Evolutionary conservation across 2,113 vertebrate species (phyloP).

Genomic region (Muscicapa adusta): DNA sequence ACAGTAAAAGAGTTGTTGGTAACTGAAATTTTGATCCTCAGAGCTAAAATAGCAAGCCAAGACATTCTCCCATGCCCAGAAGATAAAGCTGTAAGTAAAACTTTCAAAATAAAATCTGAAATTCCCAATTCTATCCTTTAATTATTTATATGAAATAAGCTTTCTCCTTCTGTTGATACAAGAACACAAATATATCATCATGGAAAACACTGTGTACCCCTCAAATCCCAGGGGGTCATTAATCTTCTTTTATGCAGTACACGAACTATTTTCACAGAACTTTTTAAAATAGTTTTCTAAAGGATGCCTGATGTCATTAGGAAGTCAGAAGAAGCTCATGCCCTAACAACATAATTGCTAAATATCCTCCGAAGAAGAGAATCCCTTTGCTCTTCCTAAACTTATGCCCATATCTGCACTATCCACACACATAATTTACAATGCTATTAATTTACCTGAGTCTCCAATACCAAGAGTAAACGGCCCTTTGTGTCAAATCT

Average conservation of each 20-base stretch:
- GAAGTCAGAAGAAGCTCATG: not conserved
- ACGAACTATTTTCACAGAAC: not conserved
- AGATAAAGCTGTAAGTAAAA: not conserved
- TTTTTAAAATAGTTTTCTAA: conserved; percentile 7
- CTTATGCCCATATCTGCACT: not conserved
- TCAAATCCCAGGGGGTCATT: not conserved
- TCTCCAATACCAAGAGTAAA: not conserved
- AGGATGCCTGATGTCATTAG: not conserved
- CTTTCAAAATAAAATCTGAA: not conserved
- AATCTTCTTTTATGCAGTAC: not conserved
- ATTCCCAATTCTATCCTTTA: not conserved
- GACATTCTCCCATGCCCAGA: not conserved
- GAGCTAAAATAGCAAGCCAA: not conserved
- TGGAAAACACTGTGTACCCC: conserved; percentile 22
- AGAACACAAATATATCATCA: not conserved
- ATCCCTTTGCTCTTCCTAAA: not conserved
- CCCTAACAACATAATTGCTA: not conserved
- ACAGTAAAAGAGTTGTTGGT: not conserved
- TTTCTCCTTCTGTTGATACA: not conserved
- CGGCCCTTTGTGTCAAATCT: not conserved
- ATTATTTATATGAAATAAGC: not conserved
- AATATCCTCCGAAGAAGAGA: not conserved
- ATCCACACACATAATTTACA: not conserved
- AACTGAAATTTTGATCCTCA: not conserved
- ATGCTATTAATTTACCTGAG: not conserved